Evolutionary conservation across 1,140 invertebrate genomes (phyloP), one percentile per base, ranked within the genome.

Genomic region (Eumaeus atala): DNA sequence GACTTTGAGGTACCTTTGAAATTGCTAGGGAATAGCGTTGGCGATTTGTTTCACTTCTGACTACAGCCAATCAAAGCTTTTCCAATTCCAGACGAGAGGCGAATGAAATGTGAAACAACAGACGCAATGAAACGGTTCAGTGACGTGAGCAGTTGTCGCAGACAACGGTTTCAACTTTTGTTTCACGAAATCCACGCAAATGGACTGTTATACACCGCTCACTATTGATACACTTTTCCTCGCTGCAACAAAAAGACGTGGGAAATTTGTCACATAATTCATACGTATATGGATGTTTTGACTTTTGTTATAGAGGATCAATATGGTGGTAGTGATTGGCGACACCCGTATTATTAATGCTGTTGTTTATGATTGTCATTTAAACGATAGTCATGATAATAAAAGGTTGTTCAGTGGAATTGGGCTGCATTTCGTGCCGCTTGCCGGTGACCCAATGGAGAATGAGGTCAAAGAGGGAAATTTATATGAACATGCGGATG

Each of bases 21-120:
- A 64, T 60, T 56, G 59, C 47, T 40, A 49, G 56, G 64, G 60
- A 64, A 64, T 61, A 51, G 58, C 48, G 57, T 33, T 40, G 54
- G 37, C 61, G 64, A 66, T 70, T 64, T 59, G 56, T 65, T 70
- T 60, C 60, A 61, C 60, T 56, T 48, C 59, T 52, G 56, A 67
- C 60, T 62, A 62, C 51, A 67, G 59, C 67, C 67, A 70, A 70
- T 70, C 67, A 67, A 64, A 63, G 66, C 70, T 58, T 66, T 66
- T 66, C 58, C 58, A 62, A 62, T 62, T 63, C 62, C 59, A 48
- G 51, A 62, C 62, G 54, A 62, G 58, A 61, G 63, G 52, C 64
- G 67, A 70, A 70, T 56, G 70, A 70, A 74, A 80, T 69, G 65
- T 72, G 72, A 70, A 76, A 82, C 74, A 74, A 70, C 64, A 58